Percentiles rank a stretch among this genome's conserved stretches.
Conservation (phyloP, 2,888 invertebrate genomes). For the Ochropleura leucogaster region DNA sequence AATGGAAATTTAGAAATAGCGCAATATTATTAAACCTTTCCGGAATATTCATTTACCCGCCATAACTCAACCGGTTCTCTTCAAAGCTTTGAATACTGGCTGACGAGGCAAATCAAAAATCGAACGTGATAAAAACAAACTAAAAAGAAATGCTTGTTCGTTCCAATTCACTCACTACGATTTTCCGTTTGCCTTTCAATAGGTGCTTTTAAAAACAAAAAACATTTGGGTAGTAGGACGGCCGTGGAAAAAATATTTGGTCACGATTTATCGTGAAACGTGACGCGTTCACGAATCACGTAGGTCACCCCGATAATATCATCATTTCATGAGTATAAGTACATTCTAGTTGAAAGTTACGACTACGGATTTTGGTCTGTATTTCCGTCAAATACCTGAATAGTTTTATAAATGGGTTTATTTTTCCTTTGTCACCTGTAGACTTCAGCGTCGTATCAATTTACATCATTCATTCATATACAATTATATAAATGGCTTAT, state of each 20-base stretch:
- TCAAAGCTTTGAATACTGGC: constrained; percentile 20
- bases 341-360: constrained; percentile 24
- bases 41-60: neutral
- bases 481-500: too few species aligned
- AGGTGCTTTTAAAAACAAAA: constrained; percentile 50
- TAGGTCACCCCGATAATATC: constrained; percentile 34
- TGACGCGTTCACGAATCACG: constrained; percentile 59
- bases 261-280: constrained; percentile 58
- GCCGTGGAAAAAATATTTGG: constrained; percentile 43
- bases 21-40: neutral
- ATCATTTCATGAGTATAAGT: constrained; percentile 30
- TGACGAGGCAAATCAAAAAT: constrained; percentile 36
- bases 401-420: neutral
- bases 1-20: neutral
- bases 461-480: too few species aligned
- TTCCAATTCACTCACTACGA: constrained; percentile 24
- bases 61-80: neutral
- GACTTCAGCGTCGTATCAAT: too few species aligned
- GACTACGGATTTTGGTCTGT: neutral
- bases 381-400: constrained; percentile 11
- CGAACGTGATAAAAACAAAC: constrained; percentile 13
- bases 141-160: neutral
- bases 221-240: constrained; percentile 17
- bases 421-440: neutral
- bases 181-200: constrained; percentile 18